These are phyloP conservation scores for Megalonaias nervosa DNA, from an alignment of 1,140 invertebrate species.

Conservation along the genomic window DNA sequence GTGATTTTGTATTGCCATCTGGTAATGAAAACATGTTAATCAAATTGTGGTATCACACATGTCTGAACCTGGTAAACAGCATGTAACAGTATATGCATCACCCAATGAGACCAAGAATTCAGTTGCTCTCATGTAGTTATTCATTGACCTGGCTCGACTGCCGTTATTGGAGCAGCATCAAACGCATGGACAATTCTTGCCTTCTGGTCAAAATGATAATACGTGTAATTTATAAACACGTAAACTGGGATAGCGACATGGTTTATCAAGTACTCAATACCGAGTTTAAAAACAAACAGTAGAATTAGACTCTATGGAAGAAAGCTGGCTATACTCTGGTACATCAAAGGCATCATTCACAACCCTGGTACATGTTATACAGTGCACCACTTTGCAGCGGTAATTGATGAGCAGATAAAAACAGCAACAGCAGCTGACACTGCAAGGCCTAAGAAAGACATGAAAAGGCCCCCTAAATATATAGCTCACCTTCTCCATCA, in stretches of 20 bases:
- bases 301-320: not conserved
- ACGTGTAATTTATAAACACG: not conserved
- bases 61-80: not conserved
- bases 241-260: not conserved
- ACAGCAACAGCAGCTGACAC: not conserved
- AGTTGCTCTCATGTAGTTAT: constrained; percentile 1
- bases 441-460: not conserved
- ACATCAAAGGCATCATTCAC: not conserved
- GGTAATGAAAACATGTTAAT: constrained; percentile 1
- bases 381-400: constrained; percentile 12
- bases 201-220: not conserved
- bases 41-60: constrained; percentile 9
- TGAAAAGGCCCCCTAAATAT: not conserved
- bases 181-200: constrained; percentile 5
- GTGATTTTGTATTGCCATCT: not conserved
- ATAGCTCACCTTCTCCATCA: not conserved
- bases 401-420: not conserved
- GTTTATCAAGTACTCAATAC: not conserved
- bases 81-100: not conserved
- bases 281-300: not conserved
- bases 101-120: not conserved
- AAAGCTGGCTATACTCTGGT: not conserved
- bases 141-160: not conserved
- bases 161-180: not conserved
- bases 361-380: not conserved